phyloP scores from a whole-genome alignment of 1,140 invertebrate species.

The Anoplolepis gracilipes region DNA sequence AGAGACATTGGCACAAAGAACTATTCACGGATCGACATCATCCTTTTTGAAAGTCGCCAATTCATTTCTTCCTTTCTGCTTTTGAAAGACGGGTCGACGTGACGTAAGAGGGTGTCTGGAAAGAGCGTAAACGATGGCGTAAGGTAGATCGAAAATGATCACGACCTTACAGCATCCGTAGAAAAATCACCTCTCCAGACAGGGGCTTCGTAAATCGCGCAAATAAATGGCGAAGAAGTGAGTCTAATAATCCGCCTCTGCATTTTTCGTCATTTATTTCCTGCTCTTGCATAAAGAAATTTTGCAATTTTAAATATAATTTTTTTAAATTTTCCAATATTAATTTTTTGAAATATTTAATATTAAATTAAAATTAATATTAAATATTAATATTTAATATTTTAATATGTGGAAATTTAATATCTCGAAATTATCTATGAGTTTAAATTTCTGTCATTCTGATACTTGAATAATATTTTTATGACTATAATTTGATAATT shows the following conservation, averaged over 20 bases:
- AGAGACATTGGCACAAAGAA: slow-evolving; percentile 9
- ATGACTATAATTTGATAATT: too few relatives aligned
- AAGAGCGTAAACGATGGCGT: slow-evolving; percentile 44
- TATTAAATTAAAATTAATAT: too few relatives aligned
- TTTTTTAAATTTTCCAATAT: neutral
- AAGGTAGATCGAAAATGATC: slow-evolving; percentile 53
- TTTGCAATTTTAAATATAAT: neutral
- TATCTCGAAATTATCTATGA: neutral
- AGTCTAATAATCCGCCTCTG: slow-evolving; percentile 19
- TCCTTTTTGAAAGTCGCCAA: slow-evolving; percentile 46
- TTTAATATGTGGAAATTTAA: neutral
- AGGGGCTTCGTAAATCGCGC: slow-evolving; percentile 22
- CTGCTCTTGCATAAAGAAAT: neutral
- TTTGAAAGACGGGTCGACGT: slow-evolving; percentile 18
- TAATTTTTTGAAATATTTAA: too few relatives aligned
- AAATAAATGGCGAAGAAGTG: slow-evolving; percentile 34
- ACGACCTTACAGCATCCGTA: slow-evolving; percentile 18
- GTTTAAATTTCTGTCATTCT: neutral
- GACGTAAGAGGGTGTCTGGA: slow-evolving; percentile 34
- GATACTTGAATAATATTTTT: too few relatives aligned
- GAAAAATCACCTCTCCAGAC: slow-evolving; percentile 28
- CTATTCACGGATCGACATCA: slow-evolving; percentile 1
- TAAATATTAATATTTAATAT: too few relatives aligned
- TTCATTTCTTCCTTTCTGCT: slow-evolving; percentile 54
- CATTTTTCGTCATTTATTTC: slow-evolving; percentile 9